Evolutionary conservation across 2,888 invertebrate species (phyloP).

Genomic region (Eristalis pertinax): DNA sequence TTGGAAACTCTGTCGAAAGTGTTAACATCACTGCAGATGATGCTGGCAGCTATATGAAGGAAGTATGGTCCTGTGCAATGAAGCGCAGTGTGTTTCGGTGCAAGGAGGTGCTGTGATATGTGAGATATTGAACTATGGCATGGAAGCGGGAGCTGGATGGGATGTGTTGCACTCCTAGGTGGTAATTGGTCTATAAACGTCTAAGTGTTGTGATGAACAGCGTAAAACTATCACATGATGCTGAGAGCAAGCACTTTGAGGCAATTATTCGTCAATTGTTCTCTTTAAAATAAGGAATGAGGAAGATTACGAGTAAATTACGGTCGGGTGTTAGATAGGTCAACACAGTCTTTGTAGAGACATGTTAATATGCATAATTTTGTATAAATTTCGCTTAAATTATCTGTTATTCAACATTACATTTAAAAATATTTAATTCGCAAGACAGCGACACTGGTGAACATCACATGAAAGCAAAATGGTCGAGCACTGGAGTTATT

Average conservation of each 20-base stretch:
- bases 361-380: too few species aligned
- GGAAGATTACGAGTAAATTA: too few species aligned
- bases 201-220: neutral
- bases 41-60: neutral
- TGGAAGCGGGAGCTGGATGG: neutral
- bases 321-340: too few species aligned
- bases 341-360: too few species aligned
- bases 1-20: conserved; percentile 35
- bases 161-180: neutral
- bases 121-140: neutral
- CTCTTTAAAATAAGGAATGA: too few species aligned
- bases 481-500: too few species aligned
- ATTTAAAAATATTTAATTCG: too few species aligned
- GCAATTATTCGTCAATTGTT: neutral
- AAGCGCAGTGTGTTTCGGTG: neutral
- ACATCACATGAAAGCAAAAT: too few species aligned
- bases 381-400: too few species aligned
- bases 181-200: neutral
- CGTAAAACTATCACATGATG: neutral
- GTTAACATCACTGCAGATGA: conserved; percentile 13
- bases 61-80: neutral
- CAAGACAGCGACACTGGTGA: too few species aligned
- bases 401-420: too few species aligned
- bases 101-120: neutral
- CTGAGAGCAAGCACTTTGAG: neutral